A percentile compares a stretch with the other conserved stretches of the same genome.
Evolutionary conservation across 2,797 vertebrate species (phyloP).

Genomic region (Amphiprion clarkii): DNA sequence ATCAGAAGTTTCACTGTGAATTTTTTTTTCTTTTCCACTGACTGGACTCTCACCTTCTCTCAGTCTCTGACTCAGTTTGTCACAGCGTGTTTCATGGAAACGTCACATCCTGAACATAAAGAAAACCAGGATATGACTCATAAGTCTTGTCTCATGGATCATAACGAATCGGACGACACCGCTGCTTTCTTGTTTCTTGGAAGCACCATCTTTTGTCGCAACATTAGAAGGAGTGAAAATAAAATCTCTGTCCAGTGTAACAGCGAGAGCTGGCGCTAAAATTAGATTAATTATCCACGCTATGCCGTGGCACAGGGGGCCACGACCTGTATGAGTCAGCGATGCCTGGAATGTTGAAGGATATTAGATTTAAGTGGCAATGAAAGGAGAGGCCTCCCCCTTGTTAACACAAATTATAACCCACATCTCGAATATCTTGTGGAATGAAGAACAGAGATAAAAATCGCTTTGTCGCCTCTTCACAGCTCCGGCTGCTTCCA

Average conservation of each 20-base stretch:
- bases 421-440: conserved; percentile 39
- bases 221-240: conserved; percentile 36
- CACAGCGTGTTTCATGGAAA: not conserved
- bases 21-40: too few species aligned
- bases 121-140: conserved; percentile 42
- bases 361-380: conserved; percentile 68
- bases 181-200: not conserved
- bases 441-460: conserved; percentile 17
- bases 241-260: conserved; percentile 47
- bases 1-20: too few species aligned
- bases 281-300: conserved; percentile 74
- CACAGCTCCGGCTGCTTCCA: not conserved
- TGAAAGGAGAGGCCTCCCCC: conserved; percentile 57
- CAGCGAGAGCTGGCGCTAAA: conserved; percentile 54
- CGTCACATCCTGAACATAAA: conserved; percentile 3
- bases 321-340: conserved; percentile 57
- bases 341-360: conserved; percentile 49
- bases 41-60: not conserved
- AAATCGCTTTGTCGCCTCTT: not conserved
- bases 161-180: not conserved
- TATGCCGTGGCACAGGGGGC: conserved; percentile 38
- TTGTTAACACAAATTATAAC: conserved; percentile 63
- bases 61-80: not conserved
- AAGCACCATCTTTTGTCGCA: not conserved
- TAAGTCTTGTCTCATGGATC: not conserved